phyloP scores from a whole-genome alignment of 2,797 vertebrate species.

The Momotus momota region DNA sequence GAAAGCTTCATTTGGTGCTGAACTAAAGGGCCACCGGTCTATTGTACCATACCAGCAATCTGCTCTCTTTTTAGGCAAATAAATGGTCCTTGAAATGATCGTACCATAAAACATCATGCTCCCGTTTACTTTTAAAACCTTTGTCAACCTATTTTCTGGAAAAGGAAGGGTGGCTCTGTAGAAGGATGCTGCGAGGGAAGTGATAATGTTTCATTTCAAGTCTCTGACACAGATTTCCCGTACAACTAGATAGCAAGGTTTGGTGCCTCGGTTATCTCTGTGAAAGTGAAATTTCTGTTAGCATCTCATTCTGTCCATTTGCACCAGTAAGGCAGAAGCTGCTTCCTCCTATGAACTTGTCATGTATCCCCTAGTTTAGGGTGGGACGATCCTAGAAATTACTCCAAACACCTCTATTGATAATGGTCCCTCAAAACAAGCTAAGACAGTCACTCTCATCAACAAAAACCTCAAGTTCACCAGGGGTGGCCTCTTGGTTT shows the following conservation, averaged over 20 bases:
- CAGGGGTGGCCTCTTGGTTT: background rate
- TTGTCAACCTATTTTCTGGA: background rate
- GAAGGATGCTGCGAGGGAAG: background rate
- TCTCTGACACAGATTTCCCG: background rate
- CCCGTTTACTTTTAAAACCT: background rate
- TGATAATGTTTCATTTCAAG: background rate
- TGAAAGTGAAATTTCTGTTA: background rate
- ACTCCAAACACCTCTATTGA: background rate
- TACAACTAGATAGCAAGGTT: rapidly evolving
- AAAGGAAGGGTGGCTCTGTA: background rate
- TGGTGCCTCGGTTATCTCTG: background rate
- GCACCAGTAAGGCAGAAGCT: background rate
- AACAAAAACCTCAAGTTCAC: background rate
- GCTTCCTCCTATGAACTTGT: background rate
- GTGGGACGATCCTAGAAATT: background rate
- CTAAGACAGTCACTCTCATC: rapidly evolving
- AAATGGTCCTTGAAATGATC: background rate
- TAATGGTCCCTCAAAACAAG: background rate
- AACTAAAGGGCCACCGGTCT: background rate
- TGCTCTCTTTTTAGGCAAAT: background rate
- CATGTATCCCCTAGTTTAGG: background rate
- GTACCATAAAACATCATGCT: background rate
- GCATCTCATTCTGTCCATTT: background rate
- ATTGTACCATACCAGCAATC: background rate
- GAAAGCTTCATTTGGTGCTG: background rate